A percentile compares a stretch with the other conserved stretches of the same genome.
Conservation (phyloP, 2,888 invertebrate genomes). For the Mythimna pallens region DNA sequence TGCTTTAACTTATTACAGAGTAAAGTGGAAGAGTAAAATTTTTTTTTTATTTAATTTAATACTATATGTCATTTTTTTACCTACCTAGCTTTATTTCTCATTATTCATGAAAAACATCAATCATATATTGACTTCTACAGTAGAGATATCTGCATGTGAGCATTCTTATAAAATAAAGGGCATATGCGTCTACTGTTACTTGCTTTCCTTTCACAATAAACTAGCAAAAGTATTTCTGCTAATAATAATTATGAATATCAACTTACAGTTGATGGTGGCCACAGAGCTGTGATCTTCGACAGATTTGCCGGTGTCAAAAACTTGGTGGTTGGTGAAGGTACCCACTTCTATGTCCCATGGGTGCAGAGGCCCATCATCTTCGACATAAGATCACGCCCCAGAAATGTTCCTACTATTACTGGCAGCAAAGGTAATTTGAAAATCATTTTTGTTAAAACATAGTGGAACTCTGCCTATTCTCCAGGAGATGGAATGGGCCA, state of each 20-base stretch:
- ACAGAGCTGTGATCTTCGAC: constrained; percentile 99
- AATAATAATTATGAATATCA: not conserved
- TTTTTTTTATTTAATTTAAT: too few species aligned
- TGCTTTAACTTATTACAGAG: too few species aligned
- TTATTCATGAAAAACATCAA: too few species aligned
- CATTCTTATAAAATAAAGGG: too few species aligned
- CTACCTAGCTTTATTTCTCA: too few species aligned
- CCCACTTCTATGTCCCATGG: constrained; percentile 99
- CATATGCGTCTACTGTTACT: too few species aligned
- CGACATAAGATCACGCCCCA: constrained; percentile 98
- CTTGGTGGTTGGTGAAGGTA: constrained; percentile 98
- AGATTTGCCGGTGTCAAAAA: constrained; percentile 98
- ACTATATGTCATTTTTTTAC: too few species aligned
- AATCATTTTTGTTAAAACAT: not conserved
- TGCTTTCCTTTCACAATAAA: not conserved
- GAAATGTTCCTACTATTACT: constrained; percentile 98
- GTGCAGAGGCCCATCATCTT: constrained; percentile 99
- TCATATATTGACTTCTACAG: too few species aligned
- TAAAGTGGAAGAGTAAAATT: too few species aligned
- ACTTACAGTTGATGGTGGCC: constrained; percentile 98
- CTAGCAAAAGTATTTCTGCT: not conserved
- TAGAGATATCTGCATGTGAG: too few species aligned
- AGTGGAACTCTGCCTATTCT: too few species aligned
- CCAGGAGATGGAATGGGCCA: too few species aligned
- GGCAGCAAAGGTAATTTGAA: constrained; percentile 96